Conservation (phyloP, 1,140 invertebrate genomes). For the Galleria mellonella region DNA sequence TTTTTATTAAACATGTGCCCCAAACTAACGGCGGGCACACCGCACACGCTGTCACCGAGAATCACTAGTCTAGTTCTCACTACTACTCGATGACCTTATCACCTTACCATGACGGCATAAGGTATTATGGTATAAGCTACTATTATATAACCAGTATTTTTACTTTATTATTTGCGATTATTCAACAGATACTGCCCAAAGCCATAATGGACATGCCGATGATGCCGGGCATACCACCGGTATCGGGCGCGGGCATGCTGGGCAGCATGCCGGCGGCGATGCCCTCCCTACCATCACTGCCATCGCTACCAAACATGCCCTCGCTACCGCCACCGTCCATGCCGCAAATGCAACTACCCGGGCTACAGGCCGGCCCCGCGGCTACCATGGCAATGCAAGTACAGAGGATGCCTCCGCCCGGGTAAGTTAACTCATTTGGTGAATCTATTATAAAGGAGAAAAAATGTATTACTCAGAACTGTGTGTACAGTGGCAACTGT, state of each 20-base stretch:
- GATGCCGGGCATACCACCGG: conserved; percentile 77
- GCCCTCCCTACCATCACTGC: background rate
- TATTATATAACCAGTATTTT: too few species aligned
- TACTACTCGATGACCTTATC: too few species aligned
- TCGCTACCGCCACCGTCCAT: conserved; percentile 49
- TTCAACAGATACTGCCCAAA: conserved; percentile 46
- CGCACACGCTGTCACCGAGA: too few species aligned
- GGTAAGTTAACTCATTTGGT: conserved; percentile 15
- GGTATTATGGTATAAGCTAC: too few species aligned
- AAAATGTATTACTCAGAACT: too few species aligned
- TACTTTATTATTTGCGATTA: too few species aligned
- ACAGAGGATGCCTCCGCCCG: conserved; percentile 59
- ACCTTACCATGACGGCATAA: too few species aligned
- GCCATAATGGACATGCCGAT: conserved; percentile 33
- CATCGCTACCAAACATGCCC: conserved; percentile 47
- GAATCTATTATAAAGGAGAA: too few species aligned
- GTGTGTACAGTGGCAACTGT: too few species aligned
- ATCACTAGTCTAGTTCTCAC: too few species aligned
- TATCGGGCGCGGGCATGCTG: conserved; percentile 55
- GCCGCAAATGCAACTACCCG: conserved; percentile 62
- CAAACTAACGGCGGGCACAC: too few species aligned
- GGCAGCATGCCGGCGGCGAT: background rate
- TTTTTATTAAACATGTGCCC: too few species aligned
- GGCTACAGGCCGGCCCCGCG: conserved; percentile 8
- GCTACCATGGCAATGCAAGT: conserved; percentile 69